These are phyloP conservation scores for Chelonus formosanus DNA, from an alignment of 2,888 invertebrate species.

Conservation along the genomic window DNA sequence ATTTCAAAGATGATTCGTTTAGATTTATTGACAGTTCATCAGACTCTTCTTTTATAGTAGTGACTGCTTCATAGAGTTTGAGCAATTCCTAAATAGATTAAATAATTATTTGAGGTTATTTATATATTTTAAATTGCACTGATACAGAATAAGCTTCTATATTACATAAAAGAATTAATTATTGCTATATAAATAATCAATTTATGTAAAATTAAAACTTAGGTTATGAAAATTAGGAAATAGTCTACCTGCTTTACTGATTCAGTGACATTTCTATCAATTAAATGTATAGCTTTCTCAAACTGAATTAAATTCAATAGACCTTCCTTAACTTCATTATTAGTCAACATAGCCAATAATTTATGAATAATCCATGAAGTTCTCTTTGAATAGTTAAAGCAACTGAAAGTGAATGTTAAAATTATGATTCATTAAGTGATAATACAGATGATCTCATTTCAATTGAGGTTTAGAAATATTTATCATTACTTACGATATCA, in stretches of 20 bases:
- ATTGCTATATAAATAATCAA: too few species aligned
- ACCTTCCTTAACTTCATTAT: constrained; percentile 40
- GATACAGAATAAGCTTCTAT: too few species aligned
- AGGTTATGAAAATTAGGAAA: too few species aligned
- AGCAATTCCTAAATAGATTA: constrained; percentile 46
- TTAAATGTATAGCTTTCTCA: constrained; percentile 40
- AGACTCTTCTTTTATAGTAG: constrained; percentile 46
- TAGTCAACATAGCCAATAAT: constrained; percentile 42
- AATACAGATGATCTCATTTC: constrained; percentile 21
- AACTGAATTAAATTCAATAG: constrained; percentile 45
- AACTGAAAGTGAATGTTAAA: constrained; percentile 8
- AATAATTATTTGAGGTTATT: constrained; percentile 1
- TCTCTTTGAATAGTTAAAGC: constrained; percentile 20
- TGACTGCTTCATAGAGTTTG: constrained; percentile 42
- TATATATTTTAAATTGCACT: too few species aligned
- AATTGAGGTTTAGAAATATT: constrained; percentile 3
- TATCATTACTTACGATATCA: constrained; percentile 28
- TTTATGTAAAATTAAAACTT: too few species aligned
- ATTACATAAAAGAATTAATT: too few species aligned
- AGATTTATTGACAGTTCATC: constrained; percentile 58
- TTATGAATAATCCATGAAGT: constrained; percentile 50
- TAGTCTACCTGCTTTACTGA: constrained; percentile 39
- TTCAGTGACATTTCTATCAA: constrained; percentile 42
- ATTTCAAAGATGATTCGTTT: constrained; percentile 61
- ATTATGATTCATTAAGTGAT: constrained; percentile 17